Base-by-base conservation (phyloP, 2,888 invertebrate genomes). In the Eumacrocentrus americanus region DNA sequence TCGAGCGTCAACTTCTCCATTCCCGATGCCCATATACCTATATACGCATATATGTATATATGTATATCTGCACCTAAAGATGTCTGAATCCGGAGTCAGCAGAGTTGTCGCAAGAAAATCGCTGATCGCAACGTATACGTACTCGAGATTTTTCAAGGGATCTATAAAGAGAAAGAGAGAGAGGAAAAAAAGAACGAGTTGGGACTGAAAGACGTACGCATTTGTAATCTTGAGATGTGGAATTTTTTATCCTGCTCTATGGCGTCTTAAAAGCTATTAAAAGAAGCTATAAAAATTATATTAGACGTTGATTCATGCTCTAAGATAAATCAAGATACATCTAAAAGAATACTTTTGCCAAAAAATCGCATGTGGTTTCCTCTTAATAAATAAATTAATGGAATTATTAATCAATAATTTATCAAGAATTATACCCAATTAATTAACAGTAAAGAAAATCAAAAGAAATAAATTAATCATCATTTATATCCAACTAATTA, bases 171-270 rank as follows among this genome's bases (percentile, higher is more conserved):
- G 37, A 12, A 25, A 38, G 25, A 16, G 44, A 25, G 35, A 22
- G 16, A 29, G 9, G 9, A 6, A 29, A 34, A 50, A 42, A 54
- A 64, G 63, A 64, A 37, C 62, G 61, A 60, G 50, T 52, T 44
- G 57, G 59, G 61, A 46, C 20, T 20, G 9, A 23, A 25, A 55
- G 48, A 6, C 38, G n/a, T 9, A 11, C 35, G 56, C 48, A 63
- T 63, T 67, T 53, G 38, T 58, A 63, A 65, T 70, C 70, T 69
- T 65, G 66, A 62, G 25, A n/a, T 22, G 23, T 23, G n/a, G 22
- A 12, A 46, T 2, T 4, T 20, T 44, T 22, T 40, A 23, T 23
- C 29, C 61, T 61, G 61, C 60, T 58, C 55, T 53, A 60, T 46
- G 58, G 22, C 29, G 29, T 6, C 9, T 29, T 29, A 29, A 6